These are phyloP conservation scores for Falco naumanni DNA, from an alignment of 2,797 vertebrate species.

Conservation along the genomic window DNA sequence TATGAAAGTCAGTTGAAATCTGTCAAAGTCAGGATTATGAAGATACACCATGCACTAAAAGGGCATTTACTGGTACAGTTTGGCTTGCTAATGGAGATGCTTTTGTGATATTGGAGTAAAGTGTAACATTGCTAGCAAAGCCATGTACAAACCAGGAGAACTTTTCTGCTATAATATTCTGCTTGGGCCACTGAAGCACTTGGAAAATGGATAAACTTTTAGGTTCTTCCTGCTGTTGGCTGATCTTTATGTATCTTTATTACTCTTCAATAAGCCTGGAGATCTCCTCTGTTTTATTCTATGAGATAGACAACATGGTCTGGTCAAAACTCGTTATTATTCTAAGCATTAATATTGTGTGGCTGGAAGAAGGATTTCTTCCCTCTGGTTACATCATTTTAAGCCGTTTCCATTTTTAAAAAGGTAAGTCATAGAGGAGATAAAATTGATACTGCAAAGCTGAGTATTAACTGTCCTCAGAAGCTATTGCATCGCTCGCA, in stretches of 20 bases:
- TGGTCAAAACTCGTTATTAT: neutral
- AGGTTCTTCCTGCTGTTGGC: neutral
- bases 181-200: neutral
- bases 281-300: neutral
- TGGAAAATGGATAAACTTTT: neutral
- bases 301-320: neutral
- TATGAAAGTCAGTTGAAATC: neutral
- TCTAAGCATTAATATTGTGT: neutral
- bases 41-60: neutral
- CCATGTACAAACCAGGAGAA: neutral
- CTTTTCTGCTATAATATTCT: neutral
- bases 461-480: neutral
- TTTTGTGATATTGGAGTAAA: neutral
- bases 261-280: neutral
- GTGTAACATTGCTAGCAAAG: neutral
- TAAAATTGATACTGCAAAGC: neutral
- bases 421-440: neutral
- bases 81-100: neutral
- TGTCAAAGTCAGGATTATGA: neutral
- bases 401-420: neutral
- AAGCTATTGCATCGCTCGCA: neutral
- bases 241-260: neutral
- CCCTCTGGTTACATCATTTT: neutral
- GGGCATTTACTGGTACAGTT: neutral
- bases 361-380: neutral